Evolutionary conservation across 2,113 vertebrate genomes (phyloP).

Genomic region (Alligator sinensis): DNA sequence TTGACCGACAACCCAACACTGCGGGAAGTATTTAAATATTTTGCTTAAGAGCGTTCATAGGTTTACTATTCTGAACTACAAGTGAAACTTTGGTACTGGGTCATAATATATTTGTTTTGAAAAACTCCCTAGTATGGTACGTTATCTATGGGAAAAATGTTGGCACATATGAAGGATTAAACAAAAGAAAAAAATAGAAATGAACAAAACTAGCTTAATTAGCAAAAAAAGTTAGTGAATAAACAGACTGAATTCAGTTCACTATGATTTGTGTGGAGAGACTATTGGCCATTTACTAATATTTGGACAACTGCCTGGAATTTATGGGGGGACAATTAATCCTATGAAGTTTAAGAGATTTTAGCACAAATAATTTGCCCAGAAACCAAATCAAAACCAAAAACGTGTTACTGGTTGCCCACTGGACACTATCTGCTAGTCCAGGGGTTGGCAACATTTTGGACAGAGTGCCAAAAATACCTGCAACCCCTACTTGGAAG

Average conservation of each 20-base stretch:
- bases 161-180: not conserved
- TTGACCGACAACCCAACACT: not conserved
- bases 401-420: not conserved
- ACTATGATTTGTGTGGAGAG: not conserved
- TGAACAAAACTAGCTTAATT: not conserved
- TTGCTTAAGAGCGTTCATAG: not conserved
- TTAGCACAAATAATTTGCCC: not conserved
- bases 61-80: not conserved
- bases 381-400: not conserved
- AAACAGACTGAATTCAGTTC: not conserved
- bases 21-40: not conserved
- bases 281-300: not conserved
- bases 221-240: not conserved
- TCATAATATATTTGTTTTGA: not conserved
- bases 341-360: not conserved
- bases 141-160: not conserved
- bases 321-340: not conserved
- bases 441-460: too few species aligned
- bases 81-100: not conserved
- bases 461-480: too few species aligned
- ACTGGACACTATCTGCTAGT: not conserved
- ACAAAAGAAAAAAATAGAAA: not conserved
- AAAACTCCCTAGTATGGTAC: not conserved
- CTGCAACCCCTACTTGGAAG: too few species aligned
- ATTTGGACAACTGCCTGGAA: not conserved